Evolutionary conservation across 2,113 vertebrate genomes (phyloP).

Genomic region (Astatotilapia flaviijosephi): DNA sequence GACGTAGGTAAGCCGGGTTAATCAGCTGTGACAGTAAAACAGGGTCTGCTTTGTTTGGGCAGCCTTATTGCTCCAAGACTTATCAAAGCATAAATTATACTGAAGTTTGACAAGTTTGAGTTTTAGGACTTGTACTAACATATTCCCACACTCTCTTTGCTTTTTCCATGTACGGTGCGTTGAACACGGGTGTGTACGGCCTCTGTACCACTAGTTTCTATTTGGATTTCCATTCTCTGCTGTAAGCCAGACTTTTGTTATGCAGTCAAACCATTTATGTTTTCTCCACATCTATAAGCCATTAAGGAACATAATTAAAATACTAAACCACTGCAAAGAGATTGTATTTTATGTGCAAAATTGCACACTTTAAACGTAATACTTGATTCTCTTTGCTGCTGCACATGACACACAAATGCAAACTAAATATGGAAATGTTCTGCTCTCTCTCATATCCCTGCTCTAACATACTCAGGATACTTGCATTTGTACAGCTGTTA

Average conservation of each 20-base stretch:
- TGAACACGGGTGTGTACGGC: background rate
- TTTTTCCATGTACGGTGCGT: fast-evolving
- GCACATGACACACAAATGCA: background rate
- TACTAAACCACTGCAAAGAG: background rate
- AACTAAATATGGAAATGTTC: background rate
- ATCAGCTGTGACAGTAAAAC: background rate
- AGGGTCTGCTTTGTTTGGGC: background rate
- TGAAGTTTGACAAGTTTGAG: fast-evolving
- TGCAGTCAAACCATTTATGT: fast-evolving
- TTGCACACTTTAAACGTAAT: fast-evolving
- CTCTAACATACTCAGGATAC: background rate
- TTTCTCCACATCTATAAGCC: background rate
- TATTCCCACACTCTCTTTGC: background rate
- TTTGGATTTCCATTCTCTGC: background rate
- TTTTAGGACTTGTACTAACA: background rate
- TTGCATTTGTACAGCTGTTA: background rate
- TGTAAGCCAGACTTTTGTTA: background rate
- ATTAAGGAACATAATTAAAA: background rate
- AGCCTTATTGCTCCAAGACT: background rate
- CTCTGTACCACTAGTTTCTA: background rate
- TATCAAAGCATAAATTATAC: background rate
- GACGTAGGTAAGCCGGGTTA: background rate
- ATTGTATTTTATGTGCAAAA: background rate
- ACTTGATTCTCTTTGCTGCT: background rate
- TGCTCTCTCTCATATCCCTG: background rate